Conservation (phyloP, 2,888 invertebrate genomes). For the Entomobrya proxima region DNA sequence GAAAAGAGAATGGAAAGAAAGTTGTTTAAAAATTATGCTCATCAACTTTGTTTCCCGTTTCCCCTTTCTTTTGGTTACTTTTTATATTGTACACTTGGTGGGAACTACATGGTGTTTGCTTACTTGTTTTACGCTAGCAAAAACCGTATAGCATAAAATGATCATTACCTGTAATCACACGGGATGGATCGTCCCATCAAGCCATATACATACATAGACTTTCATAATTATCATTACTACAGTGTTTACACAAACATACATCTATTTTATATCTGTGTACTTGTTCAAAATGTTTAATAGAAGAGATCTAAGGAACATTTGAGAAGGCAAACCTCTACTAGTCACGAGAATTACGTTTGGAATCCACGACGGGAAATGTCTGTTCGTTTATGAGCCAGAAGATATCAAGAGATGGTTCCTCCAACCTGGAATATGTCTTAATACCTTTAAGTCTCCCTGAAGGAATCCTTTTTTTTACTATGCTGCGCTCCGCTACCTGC, state of each 20-base stretch:
- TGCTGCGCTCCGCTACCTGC: conserved; percentile 55
- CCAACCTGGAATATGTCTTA: conserved; percentile 18
- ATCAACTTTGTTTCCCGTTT: conserved; percentile 63
- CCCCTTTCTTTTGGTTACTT: neutral
- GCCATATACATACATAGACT: conserved; percentile 29
- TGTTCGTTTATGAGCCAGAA: conserved; percentile 15
- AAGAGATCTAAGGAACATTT: neutral
- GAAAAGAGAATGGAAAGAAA: conserved; percentile 45
- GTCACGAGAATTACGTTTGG: conserved; percentile 21
- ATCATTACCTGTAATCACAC: conserved; percentile 67
- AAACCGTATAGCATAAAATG: conserved; percentile 57
- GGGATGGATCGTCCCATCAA: conserved; percentile 66
- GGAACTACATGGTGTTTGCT: conserved; percentile 40
- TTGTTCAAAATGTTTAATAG: neutral
- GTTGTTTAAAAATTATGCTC: conserved; percentile 66
- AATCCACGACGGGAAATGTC: conserved; percentile 30
- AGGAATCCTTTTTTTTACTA: conserved; percentile 50
- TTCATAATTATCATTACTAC: conserved; percentile 60
- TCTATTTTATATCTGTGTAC: neutral
- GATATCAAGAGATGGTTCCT: neutral
- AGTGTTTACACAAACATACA: neutral
- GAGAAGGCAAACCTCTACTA: conserved; percentile 9
- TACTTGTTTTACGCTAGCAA: conserved; percentile 31
- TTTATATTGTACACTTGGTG: neutral
- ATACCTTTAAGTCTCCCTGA: conserved; percentile 66